phyloP scores from a whole-genome alignment of 2,888 invertebrate genomes.

The Crocallis elinguaria region DNA sequence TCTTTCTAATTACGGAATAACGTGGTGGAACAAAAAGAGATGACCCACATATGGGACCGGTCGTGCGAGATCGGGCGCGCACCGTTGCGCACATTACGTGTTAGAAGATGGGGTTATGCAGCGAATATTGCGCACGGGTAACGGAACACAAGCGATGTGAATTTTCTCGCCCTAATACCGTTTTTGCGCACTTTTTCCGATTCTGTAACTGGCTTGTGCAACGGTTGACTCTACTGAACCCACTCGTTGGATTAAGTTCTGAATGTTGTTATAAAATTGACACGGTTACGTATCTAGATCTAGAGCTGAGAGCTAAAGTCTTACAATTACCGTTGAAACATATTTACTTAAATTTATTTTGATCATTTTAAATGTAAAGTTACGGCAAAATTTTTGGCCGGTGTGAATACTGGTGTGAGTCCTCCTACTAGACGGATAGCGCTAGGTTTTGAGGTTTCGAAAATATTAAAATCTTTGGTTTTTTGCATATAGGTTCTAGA shows the following conservation, averaged over 20 bases:
- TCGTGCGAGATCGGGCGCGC: constrained; percentile 81
- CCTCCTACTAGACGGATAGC: no score
- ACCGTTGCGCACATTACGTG: constrained; percentile 82
- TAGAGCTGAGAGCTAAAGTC: background rate
- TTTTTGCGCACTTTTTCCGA: constrained; percentile 75
- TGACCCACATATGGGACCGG: constrained; percentile 83
- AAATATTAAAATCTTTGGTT: no score
- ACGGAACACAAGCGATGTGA: constrained; percentile 80
- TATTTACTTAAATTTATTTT: no score
- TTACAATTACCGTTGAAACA: no score
- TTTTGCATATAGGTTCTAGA: no score
- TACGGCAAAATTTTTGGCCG: no score
- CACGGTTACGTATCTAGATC: background rate
- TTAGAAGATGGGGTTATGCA: constrained; percentile 81
- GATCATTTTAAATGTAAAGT: no score
- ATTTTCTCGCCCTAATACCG: constrained; percentile 81
- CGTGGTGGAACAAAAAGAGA: constrained; percentile 84
- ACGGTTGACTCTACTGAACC: constrained; percentile 55
- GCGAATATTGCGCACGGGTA: constrained; percentile 63
- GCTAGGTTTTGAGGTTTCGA: no score
- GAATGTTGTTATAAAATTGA: background rate
- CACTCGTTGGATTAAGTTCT: constrained; percentile 17
- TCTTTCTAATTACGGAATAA: constrained; percentile 83
- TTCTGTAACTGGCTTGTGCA: constrained; percentile 73
- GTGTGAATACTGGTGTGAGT: no score